These are phyloP conservation scores for Eilema griseolum DNA, from an alignment of 2,888 invertebrate species.

Conservation along the genomic window DNA sequence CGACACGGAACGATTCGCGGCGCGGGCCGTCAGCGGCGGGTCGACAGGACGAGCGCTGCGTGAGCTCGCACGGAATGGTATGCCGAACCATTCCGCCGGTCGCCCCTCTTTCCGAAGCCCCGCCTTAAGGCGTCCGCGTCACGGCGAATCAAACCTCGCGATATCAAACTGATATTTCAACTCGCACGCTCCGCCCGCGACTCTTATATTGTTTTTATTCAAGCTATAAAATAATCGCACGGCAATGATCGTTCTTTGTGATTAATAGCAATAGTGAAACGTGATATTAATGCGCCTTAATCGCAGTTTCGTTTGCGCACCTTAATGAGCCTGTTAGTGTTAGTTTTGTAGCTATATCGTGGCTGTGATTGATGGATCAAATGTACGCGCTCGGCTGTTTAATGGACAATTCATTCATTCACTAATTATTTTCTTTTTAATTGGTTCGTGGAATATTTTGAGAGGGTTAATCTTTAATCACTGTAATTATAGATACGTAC, in stretches of 20 bases:
- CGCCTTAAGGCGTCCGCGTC: slow-evolving; percentile 82
- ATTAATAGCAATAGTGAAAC: slow-evolving; percentile 66
- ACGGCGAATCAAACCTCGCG: slow-evolving; percentile 83
- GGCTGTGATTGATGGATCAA: slow-evolving; percentile 46
- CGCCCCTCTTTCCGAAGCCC: slow-evolving; percentile 74
- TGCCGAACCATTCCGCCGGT: slow-evolving; percentile 62
- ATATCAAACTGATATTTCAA: slow-evolving; percentile 85
- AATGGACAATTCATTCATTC: slow-evolving; percentile 45
- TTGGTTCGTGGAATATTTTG: slow-evolving; percentile 34
- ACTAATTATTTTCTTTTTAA: slow-evolving; percentile 40
- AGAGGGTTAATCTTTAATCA: slow-evolving; percentile 1
- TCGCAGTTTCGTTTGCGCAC: slow-evolving; percentile 52
- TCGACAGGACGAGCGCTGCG: slow-evolving; percentile 46
- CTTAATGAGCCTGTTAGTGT: slow-evolving; percentile 58
- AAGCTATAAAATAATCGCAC: slow-evolving; percentile 80
- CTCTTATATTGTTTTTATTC: slow-evolving; percentile 84
- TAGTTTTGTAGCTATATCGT: slow-evolving; percentile 42
- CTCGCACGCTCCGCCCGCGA: slow-evolving; percentile 79
- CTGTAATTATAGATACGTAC: background rate
- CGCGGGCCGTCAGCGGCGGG: slow-evolving; percentile 66
- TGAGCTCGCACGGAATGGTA: slow-evolving; percentile 74
- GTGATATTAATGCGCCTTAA: slow-evolving; percentile 56
- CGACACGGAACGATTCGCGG: slow-evolving; percentile 37
- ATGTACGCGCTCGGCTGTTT: slow-evolving; percentile 47
- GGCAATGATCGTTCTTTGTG: slow-evolving; percentile 66